Evolutionary conservation across 2,888 invertebrate genomes (phyloP), one percentile per base, ranked within the genome.

Genomic region (Dichetophora obliterata): DNA sequence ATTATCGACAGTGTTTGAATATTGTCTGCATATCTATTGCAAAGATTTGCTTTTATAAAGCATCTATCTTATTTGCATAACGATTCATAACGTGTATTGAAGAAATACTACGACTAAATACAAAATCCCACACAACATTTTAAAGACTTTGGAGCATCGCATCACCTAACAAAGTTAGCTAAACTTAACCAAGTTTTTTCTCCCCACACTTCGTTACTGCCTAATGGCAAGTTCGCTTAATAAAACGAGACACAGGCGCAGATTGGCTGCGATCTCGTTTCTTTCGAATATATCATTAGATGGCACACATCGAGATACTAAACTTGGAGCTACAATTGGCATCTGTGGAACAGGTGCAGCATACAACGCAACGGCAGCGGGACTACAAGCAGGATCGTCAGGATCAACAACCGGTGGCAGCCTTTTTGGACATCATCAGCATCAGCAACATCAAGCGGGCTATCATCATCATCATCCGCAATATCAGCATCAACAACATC

Each of bases 251-350:
- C 95, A 95, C 86, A 93, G 95, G 87, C 92, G 96, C 90, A 93
- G 96, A 89, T 92, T 97, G 84, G 96, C 97, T 87, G 98, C 98
- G 83, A 93, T 97, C 86, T 95, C 96, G 86, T 98, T 98, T 91
- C 92, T 98, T 84, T 95, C 97, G 75, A 98, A 98, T 90, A 98
- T 98, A 88, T 97, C 98, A 80, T 91, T 98, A 80, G 97, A 98
- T 91, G 98, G 98, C 82, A 94, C 94, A 83, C 94, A 95, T 89
- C 93, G 92, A 87, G 94, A 95, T 88, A 93, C 93, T 78, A 92
- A 91, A 89, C 88, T 93, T 85, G 91, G 89, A 81, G 84, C 88
- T 83, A 86, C 88, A 84, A 87, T 86, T 83, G 88, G 89, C 84
- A 86, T 87, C 84, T 86, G 88, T 78, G 79, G 83, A 79, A 78